phyloP scores from a whole-genome alignment of 2,888 invertebrate genomes.

The Plebejus anna region DNA sequence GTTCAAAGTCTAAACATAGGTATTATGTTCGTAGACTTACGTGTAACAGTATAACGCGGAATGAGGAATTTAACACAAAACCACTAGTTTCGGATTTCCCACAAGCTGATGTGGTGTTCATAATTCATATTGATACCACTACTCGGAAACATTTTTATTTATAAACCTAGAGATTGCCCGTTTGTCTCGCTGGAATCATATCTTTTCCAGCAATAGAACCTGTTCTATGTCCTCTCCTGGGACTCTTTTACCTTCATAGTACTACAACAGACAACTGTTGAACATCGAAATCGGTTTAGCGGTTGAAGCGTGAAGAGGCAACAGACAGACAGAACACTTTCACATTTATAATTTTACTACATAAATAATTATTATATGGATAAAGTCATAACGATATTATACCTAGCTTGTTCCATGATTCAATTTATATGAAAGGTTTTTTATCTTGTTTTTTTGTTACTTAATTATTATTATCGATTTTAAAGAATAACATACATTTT shows the following conservation, averaged over 20 bases:
- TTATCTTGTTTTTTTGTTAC: neutral
- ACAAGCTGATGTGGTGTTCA: neutral
- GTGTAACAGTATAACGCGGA: slow-evolving; percentile 12
- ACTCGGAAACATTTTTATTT: neutral
- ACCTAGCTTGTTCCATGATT: neutral
- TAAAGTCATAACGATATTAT: too few relatives aligned
- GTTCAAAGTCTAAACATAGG: neutral
- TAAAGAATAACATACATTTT: neutral
- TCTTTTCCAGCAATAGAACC: neutral
- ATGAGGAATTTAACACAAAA: slow-evolving; percentile 11
- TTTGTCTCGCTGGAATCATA: too few relatives aligned
- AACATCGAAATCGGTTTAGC: too few relatives aligned
- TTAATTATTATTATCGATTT: neutral
- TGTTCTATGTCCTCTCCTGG: too few relatives aligned
- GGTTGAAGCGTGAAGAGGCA: too few relatives aligned
- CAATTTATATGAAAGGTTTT: neutral
- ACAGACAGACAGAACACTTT: too few relatives aligned
- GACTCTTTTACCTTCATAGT: too few relatives aligned
- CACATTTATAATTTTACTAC: too few relatives aligned
- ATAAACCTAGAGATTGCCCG: too few relatives aligned
- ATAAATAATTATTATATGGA: too few relatives aligned
- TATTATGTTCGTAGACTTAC: neutral
- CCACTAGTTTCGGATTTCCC: slow-evolving; percentile 17
- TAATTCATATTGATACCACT: neutral
- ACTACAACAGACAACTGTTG: too few relatives aligned